phyloP scores from a whole-genome alignment of 2,797 vertebrate genomes.

The Trematomus bernacchii region DNA sequence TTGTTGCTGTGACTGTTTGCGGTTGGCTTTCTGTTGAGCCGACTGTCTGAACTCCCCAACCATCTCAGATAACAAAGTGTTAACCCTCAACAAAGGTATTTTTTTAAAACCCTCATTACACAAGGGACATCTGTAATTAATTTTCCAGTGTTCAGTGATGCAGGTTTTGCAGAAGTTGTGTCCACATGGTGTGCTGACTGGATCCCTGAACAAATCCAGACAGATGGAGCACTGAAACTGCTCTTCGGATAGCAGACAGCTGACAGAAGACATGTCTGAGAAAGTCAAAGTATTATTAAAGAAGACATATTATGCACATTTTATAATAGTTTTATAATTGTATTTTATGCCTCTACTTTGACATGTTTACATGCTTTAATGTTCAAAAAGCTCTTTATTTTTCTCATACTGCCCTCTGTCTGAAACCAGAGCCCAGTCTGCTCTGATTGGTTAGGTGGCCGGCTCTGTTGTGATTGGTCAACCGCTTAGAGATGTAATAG shows the following conservation, averaged over 20 bases:
- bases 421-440: no score
- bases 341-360: no score
- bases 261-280: conserved; percentile 7
- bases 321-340: no score
- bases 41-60: background rate
- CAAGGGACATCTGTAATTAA: accelerated
- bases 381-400: no score
- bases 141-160: conserved; percentile 9
- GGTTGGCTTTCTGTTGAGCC: conserved; percentile 21
- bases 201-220: conserved; percentile 27
- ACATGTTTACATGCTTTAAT: no score
- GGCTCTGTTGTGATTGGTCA: no score
- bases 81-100: background rate
- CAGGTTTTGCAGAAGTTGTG: conserved; percentile 39
- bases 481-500: no score
- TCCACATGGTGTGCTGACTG: conserved; percentile 24
- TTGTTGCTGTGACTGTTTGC: background rate
- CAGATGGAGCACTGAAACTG: conserved; percentile 34
- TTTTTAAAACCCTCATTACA: background rate
- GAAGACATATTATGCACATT: no score
- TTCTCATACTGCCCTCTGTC: no score
- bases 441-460: no score
- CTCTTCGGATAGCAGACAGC: background rate
- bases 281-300: background rate
- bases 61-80: conserved; percentile 26